Evolutionary conservation across 2,888 invertebrate species (phyloP).

Genomic region (Parochlus steinenii): DNA sequence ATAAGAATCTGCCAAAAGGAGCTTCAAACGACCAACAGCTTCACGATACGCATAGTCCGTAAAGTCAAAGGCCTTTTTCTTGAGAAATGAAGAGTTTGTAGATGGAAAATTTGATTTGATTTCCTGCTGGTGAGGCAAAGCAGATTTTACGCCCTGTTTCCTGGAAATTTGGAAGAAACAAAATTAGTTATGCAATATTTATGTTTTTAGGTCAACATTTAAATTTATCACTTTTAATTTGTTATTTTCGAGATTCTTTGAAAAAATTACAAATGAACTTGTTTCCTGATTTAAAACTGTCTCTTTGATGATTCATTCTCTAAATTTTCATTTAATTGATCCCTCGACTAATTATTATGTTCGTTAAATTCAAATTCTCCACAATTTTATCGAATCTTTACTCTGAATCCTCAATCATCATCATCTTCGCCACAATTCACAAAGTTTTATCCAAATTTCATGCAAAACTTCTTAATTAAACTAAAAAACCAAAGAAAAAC

Average conservation of each 20-base stretch:
- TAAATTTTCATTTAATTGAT: no score
- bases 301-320: no score
- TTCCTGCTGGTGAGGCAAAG: constrained; percentile 3
- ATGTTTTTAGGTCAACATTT: not conserved
- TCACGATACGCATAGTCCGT: constrained; percentile 73
- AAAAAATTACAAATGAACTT: no score
- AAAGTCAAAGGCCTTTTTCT: constrained; percentile 52
- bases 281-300: no score
- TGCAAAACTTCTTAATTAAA: no score
- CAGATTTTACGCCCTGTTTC: constrained; percentile 4
- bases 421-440: no score
- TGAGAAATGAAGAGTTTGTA: constrained; percentile 20
- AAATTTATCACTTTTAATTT: not conserved
- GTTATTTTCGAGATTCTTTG: not conserved
- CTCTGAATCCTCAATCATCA: no score
- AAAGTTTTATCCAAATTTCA: no score
- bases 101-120: not conserved
- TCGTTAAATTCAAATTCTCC: no score
- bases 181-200: constrained; percentile 3
- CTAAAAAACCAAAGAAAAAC: no score
- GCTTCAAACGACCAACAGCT: constrained; percentile 62
- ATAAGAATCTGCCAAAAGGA: constrained; percentile 61
- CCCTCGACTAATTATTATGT: no score
- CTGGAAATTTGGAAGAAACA: constrained; percentile 1
- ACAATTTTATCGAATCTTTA: no score